Conservation (phyloP, 2,888 invertebrate genomes). For the Limnephilus rhombicus region DNA sequence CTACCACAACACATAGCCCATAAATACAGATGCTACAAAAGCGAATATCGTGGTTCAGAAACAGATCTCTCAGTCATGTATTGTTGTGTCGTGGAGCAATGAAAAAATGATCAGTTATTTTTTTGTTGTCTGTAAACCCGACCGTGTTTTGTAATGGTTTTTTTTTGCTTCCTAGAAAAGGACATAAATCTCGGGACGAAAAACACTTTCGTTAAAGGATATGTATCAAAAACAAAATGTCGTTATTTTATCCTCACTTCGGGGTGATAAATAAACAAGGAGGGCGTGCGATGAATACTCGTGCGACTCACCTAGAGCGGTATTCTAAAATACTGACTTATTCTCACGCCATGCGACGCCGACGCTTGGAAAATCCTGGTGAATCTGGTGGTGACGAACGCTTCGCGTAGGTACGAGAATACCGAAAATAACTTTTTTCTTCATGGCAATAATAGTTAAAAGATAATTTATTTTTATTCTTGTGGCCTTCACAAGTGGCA, state of each 20-base stretch:
- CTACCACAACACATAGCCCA: neutral
- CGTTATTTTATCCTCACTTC: neutral
- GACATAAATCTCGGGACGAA: neutral
- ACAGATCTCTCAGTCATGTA: no score
- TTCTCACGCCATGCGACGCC: neutral
- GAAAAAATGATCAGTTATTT: neutral
- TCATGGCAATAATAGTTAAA: neutral
- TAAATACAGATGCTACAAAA: neutral
- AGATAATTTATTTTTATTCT: neutral
- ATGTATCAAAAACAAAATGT: slow-evolving; percentile 27
- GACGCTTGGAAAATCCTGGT: neutral
- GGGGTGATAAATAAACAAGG: neutral
- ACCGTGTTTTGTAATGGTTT: neutral
- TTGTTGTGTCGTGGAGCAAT: neutral
- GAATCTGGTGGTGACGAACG: neutral
- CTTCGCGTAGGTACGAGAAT: neutral
- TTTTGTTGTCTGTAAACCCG: neutral
- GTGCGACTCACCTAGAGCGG: neutral
- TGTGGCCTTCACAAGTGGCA: no score
- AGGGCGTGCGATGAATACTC: neutral
- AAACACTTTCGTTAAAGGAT: slow-evolving; percentile 3
- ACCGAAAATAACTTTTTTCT: neutral
- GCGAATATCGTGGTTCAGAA: neutral
- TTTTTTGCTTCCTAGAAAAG: neutral
- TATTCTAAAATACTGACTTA: neutral